Conservation (phyloP, 2,888 invertebrate genomes). For the Synanthedon formicaeformis region DNA sequence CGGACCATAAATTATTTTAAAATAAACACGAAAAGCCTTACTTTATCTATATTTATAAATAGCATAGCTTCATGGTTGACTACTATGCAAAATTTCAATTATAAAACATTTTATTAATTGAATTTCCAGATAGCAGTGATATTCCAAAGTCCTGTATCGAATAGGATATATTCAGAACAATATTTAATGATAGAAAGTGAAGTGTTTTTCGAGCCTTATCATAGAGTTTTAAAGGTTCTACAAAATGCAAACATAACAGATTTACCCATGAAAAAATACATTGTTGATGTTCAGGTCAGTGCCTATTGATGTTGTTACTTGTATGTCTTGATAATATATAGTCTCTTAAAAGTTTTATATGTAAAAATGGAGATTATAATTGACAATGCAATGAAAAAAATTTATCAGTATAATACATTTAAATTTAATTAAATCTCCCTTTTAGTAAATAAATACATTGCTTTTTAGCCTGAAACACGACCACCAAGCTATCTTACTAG, state of each 20-base stretch:
- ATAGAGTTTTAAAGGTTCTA: conserved; percentile 78
- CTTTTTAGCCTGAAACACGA: conserved; percentile 31
- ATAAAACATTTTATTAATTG: not conserved
- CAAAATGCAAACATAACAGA: conserved; percentile 65
- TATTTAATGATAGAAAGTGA: conserved; percentile 81
- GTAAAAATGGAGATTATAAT: too few relatives aligned
- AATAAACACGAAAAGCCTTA: not conserved
- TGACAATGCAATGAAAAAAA: too few relatives aligned
- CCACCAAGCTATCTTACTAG: conserved; percentile 47
- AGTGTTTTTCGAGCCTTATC: conserved; percentile 86
- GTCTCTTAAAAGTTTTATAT: too few relatives aligned
- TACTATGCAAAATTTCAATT: too few relatives aligned
- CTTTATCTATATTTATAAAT: too few relatives aligned
- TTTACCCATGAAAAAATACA: conserved; percentile 77
- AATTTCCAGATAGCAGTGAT: conserved; percentile 46
- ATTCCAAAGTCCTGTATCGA: conserved; percentile 47
- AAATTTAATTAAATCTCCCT: too few relatives aligned
- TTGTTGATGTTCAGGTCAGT: conserved; percentile 70
- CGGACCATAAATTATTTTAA: too few relatives aligned
- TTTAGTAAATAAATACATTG: too few relatives aligned
- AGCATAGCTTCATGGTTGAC: too few relatives aligned
- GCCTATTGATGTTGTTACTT: too few relatives aligned
- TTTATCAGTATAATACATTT: too few relatives aligned
- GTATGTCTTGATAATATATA: not conserved
- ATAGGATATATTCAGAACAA: conserved; percentile 34